Evolutionary conservation across 2,888 invertebrate genomes (phyloP), one percentile per base, ranked within the genome.

Genomic region (Holacanthella duospinosa): DNA sequence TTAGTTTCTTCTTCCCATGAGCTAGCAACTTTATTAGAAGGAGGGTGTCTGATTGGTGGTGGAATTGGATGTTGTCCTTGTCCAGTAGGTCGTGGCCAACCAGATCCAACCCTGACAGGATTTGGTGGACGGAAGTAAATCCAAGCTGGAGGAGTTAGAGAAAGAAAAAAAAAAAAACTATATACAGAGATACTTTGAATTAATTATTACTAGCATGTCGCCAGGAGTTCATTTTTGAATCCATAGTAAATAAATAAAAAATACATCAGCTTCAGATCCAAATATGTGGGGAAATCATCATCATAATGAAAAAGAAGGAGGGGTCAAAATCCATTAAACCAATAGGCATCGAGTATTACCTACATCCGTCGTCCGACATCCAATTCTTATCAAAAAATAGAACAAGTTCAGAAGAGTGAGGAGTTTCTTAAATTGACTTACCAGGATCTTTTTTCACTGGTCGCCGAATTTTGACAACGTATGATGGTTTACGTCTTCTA

Each of bases 391-490:
- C 9, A 36, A 36, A 36, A 36, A 36, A 12, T n/a, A n/a, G n/a
- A n/a, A n/a, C n/a, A n/a, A n/a, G n/a, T n/a, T n/a, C 36, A 9
- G 55, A 24, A 53, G 6, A 16, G 21, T 27, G 12, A 55, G 16
- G 26, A 26, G 12, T 4, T 55, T 24, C n/a, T n/a, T n/a, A 19
- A 55, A 24, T 9, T 3, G 16, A 28, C 29, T 57, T 29, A 57
- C 57, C 57, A 16, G 57, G 57, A 29, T 57, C 57, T 29, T 57
- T 27, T 25, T 59, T 43, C 9, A 65, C 67, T 9, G 70, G 70
- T 53, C 70, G 16, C 19, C 67, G 63, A 21, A 70, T 67, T 57
- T 70, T 70, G 1, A 70, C 70, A 36, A 70, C 65, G 29, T 66
- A 64, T 1, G 67, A 63, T 9, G 70, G 70, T 55, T 70, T 70